A percentile compares a stretch with the other conserved stretches of the same genome.
These are phyloP conservation scores for Achlya flavicornis DNA, from an alignment of 2,888 invertebrate genomes.

Conservation along the genomic window DNA sequence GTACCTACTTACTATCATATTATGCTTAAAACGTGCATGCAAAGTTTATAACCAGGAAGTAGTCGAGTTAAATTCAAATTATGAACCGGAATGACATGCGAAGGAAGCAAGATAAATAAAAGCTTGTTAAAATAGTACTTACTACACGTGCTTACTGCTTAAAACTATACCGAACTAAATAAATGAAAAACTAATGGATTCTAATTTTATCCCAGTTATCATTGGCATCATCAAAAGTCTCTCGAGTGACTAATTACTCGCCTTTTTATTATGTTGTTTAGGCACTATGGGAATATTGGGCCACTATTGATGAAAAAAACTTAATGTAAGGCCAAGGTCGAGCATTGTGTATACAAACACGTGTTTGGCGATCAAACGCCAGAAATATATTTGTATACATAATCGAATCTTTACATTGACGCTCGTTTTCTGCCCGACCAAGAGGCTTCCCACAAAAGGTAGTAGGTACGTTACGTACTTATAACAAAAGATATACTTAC, in stretches of 20 bases:
- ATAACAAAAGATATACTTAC: no score
- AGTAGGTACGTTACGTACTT: no score
- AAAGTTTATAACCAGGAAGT: no score
- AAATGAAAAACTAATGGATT: not conserved
- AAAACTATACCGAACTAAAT: not conserved
- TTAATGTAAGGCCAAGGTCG: constrained; percentile 49
- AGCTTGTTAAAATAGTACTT: no score
- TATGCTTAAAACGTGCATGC: no score
- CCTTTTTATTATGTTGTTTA: not conserved
- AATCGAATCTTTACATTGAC: constrained; percentile 20
- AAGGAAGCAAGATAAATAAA: no score
- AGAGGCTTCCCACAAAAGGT: not conserved
- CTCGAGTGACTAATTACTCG: not conserved
- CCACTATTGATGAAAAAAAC: not conserved
- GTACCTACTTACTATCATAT: no score
- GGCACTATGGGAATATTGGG: not conserved
- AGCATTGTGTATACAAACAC: constrained; percentile 30
- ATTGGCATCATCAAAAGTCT: not conserved
- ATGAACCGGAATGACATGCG: no score
- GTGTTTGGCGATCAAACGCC: constrained; percentile 42
- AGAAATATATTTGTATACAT: constrained; percentile 34
- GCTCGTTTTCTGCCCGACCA: not conserved
- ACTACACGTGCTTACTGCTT: not conserved
- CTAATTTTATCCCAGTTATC: not conserved
- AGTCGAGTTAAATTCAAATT: no score